Evolutionary conservation across 2,888 invertebrate species (phyloP).

Genomic region (Cylloceria caligata): DNA sequence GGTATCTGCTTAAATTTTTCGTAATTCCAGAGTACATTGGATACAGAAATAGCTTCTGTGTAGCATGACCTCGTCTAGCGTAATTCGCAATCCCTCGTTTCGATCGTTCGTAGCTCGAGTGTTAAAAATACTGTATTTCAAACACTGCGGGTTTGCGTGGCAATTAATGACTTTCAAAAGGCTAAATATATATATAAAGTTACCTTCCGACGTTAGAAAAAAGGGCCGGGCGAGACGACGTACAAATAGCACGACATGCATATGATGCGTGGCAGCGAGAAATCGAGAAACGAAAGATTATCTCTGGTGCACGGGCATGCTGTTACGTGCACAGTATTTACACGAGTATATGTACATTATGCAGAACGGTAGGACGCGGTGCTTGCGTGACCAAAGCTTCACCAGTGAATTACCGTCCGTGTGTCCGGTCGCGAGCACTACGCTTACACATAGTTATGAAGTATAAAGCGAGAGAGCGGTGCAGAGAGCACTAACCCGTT

Average conservation of each 20-base stretch:
- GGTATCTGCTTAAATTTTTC: too few species aligned
- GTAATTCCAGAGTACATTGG: too few species aligned
- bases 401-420: constrained; percentile 54
- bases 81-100: neutral
- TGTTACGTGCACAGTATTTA: constrained; percentile 23
- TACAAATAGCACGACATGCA: constrained; percentile 48
- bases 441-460: constrained; percentile 46
- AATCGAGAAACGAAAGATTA: constrained; percentile 29
- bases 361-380: neutral
- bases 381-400: constrained; percentile 64
- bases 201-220: neutral
- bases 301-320: constrained; percentile 10
- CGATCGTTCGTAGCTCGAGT: neutral
- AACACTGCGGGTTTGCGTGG: neutral
- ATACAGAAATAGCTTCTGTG: too few species aligned
- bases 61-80: too few species aligned
- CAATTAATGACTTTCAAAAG: neutral
- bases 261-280: constrained; percentile 17
- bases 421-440: constrained; percentile 17
- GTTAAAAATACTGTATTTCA: neutral
- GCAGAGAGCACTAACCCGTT: constrained; percentile 24
- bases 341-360: constrained; percentile 39
- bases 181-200: neutral
- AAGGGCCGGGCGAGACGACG: constrained; percentile 39
- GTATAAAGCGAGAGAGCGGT: constrained; percentile 31